These are phyloP conservation scores for Vulpes vulpes DNA, from an alignment of 2,113 vertebrate genomes.

Conservation along the genomic window DNA sequence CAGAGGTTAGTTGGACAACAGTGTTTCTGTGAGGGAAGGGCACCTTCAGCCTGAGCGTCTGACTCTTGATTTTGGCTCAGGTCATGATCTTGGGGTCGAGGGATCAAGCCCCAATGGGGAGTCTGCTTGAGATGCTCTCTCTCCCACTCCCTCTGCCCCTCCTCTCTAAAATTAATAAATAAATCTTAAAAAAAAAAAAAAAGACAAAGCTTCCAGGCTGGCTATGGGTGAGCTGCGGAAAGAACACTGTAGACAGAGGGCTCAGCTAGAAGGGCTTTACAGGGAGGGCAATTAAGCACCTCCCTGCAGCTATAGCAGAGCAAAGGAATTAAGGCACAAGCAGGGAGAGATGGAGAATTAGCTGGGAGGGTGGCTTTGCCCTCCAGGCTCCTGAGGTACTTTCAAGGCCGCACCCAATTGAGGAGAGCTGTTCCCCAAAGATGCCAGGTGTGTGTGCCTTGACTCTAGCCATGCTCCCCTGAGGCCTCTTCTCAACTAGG, in stretches of 20 bases:
- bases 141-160: neutral
- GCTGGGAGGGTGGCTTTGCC: neutral
- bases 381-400: neutral
- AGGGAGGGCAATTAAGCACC: neutral
- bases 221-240: neutral
- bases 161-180: neutral
- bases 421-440: neutral
- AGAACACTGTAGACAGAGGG: neutral
- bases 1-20: neutral
- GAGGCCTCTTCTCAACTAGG: neutral
- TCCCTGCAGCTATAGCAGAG: neutral
- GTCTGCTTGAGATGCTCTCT: neutral
- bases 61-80: neutral
- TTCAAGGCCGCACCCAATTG: neutral
- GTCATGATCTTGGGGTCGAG: neutral
- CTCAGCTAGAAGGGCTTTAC: neutral
- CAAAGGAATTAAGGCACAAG: accelerated
- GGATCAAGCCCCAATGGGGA: neutral
- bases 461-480: neutral
- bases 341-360: neutral
- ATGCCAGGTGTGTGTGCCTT: neutral
- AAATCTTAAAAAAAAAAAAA: neutral
- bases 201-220: neutral
- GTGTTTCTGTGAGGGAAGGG: neutral
- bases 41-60: neutral